Evolutionary conservation across 1,140 invertebrate species (phyloP).

Genomic region (Lethrus apterus): DNA sequence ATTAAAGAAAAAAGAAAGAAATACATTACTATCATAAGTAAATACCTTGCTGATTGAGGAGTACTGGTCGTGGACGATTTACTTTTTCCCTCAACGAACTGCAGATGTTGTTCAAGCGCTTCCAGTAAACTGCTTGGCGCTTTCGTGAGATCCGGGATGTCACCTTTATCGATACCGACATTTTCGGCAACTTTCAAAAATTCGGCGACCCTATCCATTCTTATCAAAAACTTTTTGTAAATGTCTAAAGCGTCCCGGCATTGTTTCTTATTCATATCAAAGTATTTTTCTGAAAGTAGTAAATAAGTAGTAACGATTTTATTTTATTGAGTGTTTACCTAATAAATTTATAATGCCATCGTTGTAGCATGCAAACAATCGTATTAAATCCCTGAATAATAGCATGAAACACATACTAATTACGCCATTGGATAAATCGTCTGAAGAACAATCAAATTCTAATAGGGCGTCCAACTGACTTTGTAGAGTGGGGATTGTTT

Average conservation of each 20-base stretch:
- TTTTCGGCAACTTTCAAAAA: slow-evolving; percentile 97
- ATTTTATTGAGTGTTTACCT: slow-evolving; percentile 54
- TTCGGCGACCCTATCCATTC: slow-evolving; percentile 98
- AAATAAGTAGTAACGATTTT: slow-evolving; percentile 7
- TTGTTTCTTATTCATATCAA: slow-evolving; percentile 99
- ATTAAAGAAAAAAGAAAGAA: slow-evolving; percentile 17
- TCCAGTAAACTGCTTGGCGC: slow-evolving; percentile 97
- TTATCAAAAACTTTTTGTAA: slow-evolving; percentile 97
- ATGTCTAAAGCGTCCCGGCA: slow-evolving; percentile 95
- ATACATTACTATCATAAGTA: too few relatives aligned
- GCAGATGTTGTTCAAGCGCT: slow-evolving; percentile 93
- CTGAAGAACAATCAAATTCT: slow-evolving; percentile 95
- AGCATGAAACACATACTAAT: slow-evolving; percentile 99
- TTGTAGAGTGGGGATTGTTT: slow-evolving; percentile 93
- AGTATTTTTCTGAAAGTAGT: slow-evolving; percentile 80
- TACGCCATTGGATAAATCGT: slow-evolving; percentile 96
- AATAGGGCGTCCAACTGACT: slow-evolving; percentile 90
- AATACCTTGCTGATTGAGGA: slow-evolving; percentile 66
- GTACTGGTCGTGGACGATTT: slow-evolving; percentile 69
- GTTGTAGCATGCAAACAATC: slow-evolving; percentile 99
- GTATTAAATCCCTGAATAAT: slow-evolving; percentile 96
- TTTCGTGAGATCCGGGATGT: slow-evolving; percentile 97
- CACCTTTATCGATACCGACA: slow-evolving; percentile 97
- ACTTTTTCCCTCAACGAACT: slow-evolving; percentile 88
- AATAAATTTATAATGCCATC: slow-evolving; percentile 99